phyloP scores from a whole-genome alignment of 2,113 vertebrate species.

The Corythornis madagascariensis region DNA sequence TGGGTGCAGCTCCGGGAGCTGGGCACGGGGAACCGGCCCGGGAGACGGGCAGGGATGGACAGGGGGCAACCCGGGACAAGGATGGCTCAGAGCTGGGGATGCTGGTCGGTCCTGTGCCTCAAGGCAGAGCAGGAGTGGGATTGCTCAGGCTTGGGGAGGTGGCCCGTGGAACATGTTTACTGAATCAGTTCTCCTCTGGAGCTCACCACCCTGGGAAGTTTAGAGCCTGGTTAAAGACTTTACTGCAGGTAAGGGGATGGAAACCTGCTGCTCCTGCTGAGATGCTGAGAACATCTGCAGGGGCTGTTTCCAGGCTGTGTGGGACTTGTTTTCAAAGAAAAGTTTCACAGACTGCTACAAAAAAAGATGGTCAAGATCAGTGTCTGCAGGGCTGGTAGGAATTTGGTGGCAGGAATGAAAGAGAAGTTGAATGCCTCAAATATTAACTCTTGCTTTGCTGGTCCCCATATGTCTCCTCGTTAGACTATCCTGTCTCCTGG shows the following conservation, averaged over 20 bases:
- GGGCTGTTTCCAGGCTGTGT: neutral
- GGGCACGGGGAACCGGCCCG: neutral
- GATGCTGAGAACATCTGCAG: neutral
- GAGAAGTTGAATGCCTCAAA: neutral
- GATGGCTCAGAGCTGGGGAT: neutral
- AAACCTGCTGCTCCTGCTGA: neutral
- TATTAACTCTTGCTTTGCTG: constrained; percentile 13
- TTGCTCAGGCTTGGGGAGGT: neutral
- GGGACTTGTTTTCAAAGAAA: neutral
- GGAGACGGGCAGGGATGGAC: neutral
- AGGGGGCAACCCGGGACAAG: neutral
- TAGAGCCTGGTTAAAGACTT: neutral
- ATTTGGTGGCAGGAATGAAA: neutral
- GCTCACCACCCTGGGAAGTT: neutral
- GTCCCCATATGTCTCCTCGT: neutral
- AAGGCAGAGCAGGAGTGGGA: neutral
- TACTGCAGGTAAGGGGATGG: neutral
- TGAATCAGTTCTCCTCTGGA: neutral
- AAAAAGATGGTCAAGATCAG: neutral
- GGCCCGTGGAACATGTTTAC: neutral
- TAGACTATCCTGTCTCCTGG: neutral
- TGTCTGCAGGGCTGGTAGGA: neutral
- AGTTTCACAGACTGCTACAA: neutral
- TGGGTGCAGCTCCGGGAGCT: neutral
- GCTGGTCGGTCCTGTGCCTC: accelerated